Base-by-base conservation (phyloP, 2,113 vertebrate species). In the Cyphomyrus discorhynchus region DNA sequence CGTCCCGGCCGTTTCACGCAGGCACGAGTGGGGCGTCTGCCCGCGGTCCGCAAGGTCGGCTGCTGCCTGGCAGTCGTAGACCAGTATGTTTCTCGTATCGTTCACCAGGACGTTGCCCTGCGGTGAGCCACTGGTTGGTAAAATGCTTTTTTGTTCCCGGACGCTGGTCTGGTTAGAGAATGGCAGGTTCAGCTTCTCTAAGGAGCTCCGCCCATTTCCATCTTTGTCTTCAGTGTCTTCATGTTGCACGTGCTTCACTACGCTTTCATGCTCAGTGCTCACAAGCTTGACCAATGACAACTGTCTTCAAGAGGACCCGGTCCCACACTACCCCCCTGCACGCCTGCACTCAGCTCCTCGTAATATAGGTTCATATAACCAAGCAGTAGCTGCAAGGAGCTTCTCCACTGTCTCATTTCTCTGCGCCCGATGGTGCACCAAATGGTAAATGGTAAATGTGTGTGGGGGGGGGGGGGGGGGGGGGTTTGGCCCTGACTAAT, bases 281-380 rank as follows among this genome's bases (percentile, higher is more conserved):
- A 87, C 85, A 24, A 87, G 85, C 50, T 87, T 87, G 85, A 49
- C 85, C 85, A 52, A 52, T 87, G 85, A 87, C 11, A 56, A 52
- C 85, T 53, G 85, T 87, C 27, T 53, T 53, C 49, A 53, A 52
- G 49, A 87, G 85, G 85, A 17, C 50, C n/a, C 21, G 50, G 3
- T 39, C 31, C 85, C 85, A 86, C 24, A 4, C 50, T 56, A 5
- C 49, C 50, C 46, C 27, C 49, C 27, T 27, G n/a, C 46, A 27
- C 46, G 19, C 46, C 84, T 86, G 84, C 84, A 86, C 84, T 86
- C 84, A 50, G 45, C 13, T 35, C 77, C 84, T 86, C 47, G 3
- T n/a, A 13, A 50, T 86, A 86, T 52, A 86, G 47, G 4, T 21
- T 49, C 47, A 86, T 45, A 21, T 47, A 21, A 47, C 39, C 39